phyloP scores from a whole-genome alignment of 2,113 vertebrate species.

The Trachemys scripta region DNA sequence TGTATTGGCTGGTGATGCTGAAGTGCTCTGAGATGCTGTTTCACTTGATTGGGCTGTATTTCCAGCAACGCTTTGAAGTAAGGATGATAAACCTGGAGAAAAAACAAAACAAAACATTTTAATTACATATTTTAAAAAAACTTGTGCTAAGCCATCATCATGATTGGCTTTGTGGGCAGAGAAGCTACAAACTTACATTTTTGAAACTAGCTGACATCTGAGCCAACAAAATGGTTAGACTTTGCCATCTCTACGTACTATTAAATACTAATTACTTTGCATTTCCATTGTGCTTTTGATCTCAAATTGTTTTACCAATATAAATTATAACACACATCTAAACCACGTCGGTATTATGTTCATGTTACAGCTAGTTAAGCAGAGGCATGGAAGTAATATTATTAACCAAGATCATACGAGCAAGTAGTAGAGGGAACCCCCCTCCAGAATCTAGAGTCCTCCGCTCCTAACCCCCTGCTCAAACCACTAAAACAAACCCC shows the following conservation, averaged over 20 bases:
- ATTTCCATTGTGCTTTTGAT: fast-evolving
- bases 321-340: fast-evolving
- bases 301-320: neutral
- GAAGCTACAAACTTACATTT: neutral
- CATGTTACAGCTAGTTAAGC: neutral
- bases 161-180: neutral
- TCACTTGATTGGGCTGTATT: conserved; percentile 76
- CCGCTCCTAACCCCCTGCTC: neutral
- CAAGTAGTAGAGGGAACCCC: neutral
- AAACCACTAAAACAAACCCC: neutral
- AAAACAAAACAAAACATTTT: neutral
- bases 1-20: conserved; percentile 70
- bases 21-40: conserved; percentile 70
- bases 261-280: fast-evolving
- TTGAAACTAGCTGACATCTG: neutral
- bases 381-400: fast-evolving
- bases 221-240: neutral
- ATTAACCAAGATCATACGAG: fast-evolving
- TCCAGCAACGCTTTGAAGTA: conserved; percentile 92
- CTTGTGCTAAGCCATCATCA: neutral
- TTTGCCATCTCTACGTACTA: neutral
- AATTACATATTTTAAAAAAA: neutral
- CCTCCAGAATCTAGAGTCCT: neutral
- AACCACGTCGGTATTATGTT: fast-evolving
- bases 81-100: conserved; percentile 89